phyloP scores from a whole-genome alignment of 2,797 vertebrate genomes.

The Chelonia mydas region DNA sequence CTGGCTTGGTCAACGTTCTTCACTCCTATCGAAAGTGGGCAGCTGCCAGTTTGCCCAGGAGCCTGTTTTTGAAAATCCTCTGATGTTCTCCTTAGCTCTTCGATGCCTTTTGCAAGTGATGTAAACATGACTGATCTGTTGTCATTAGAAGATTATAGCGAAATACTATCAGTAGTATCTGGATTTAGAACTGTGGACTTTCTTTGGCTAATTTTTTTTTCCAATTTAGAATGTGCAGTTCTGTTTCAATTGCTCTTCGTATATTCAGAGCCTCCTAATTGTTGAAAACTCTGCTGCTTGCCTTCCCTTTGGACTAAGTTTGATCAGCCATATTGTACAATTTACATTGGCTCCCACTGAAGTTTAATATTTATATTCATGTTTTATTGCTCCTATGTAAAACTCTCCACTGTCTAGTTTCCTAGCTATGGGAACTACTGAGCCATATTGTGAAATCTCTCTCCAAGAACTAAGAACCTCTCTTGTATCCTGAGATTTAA shows the following conservation, averaged over 20 bases:
- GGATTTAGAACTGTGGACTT: background rate
- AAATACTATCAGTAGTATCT: background rate
- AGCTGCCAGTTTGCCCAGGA: constrained; percentile 2
- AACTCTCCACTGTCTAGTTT: constrained; percentile 2
- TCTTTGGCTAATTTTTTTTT: background rate
- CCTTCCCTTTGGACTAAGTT: background rate
- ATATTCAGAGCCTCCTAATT: background rate
- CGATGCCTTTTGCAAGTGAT: background rate
- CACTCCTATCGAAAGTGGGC: background rate
- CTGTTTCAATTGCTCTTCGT: background rate
- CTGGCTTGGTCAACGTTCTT: constrained; percentile 32
- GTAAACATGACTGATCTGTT: background rate
- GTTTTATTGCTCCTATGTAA: constrained; percentile 3
- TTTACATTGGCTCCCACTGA: background rate
- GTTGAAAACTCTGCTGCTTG: background rate
- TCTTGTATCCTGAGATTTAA: background rate
- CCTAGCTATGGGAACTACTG: background rate
- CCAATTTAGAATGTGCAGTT: background rate
- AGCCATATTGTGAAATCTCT: background rate
- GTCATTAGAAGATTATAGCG: background rate
- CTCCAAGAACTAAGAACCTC: constrained; percentile 20
- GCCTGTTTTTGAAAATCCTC: background rate
- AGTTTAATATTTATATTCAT: background rate
- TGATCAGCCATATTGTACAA: background rate
- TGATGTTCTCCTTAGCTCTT: background rate